These are phyloP conservation scores for Tapera naevia DNA, from an alignment of 2,797 vertebrate species.

Conservation along the genomic window DNA sequence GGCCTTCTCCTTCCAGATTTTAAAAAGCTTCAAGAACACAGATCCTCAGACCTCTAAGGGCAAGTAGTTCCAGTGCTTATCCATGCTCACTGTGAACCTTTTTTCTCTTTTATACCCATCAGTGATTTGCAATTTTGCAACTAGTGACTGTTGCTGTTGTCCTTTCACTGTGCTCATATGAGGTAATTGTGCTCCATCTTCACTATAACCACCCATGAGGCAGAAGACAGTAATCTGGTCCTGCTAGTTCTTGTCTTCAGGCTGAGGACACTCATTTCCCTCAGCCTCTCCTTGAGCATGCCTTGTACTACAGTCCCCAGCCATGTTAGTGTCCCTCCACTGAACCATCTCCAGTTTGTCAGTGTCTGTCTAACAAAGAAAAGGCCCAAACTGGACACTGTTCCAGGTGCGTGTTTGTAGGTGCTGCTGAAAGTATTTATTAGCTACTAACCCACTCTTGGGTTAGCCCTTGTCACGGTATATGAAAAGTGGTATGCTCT, in stretches of 20 bases:
- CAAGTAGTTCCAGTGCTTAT: background rate
- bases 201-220: background rate
- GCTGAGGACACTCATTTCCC: background rate
- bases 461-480: background rate
- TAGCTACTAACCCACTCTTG: no score
- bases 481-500: background rate
- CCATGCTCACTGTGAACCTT: background rate
- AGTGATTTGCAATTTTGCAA: background rate
- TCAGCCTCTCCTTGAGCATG: background rate
- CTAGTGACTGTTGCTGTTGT: background rate
- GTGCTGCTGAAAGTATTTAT: background rate
- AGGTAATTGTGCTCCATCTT: background rate
- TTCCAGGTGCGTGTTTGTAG: background rate
- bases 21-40: background rate
- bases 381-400: background rate
- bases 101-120: background rate
- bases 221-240: no score
- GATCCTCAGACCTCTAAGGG: background rate
- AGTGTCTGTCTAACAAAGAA: background rate
- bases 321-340: background rate
- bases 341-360: background rate
- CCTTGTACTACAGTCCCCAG: background rate
- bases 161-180: background rate
- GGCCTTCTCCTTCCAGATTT: background rate
- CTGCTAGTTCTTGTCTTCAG: no score